A percentile compares a stretch with the other conserved stretches of the same genome.
Evolutionary conservation across 2,888 invertebrate species (phyloP).

Genomic region (Rugalucina vietnamica): DNA sequence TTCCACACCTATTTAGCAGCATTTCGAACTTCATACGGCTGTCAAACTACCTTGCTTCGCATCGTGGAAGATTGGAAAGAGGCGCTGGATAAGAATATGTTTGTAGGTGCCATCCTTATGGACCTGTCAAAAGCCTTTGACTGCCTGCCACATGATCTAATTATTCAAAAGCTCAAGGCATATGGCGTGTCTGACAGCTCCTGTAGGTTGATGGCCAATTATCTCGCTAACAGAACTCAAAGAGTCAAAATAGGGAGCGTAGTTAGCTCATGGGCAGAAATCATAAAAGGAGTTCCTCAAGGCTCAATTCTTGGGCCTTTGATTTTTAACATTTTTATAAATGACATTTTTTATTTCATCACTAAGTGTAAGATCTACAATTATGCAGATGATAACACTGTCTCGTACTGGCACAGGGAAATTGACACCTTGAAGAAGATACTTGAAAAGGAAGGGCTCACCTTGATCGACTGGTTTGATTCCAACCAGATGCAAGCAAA

Average conservation of each 20-base stretch:
- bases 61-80: neutral
- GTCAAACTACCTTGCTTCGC: slow-evolving; percentile 29
- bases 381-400: too few relatives aligned
- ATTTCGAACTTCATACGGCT: slow-evolving; percentile 16
- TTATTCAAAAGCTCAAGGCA: neutral
- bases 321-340: too few relatives aligned
- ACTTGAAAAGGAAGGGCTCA: neutral
- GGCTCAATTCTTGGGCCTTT: too few relatives aligned
- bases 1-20: slow-evolving; percentile 20
- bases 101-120: slow-evolving; percentile 1
- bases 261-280: neutral
- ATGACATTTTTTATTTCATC: too few relatives aligned
- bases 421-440: neutral
- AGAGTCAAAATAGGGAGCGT: too few relatives aligned
- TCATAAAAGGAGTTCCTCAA: neutral
- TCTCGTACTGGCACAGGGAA: neutral
- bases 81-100: neutral
- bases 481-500: neutral
- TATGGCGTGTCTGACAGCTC: neutral
- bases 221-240: neutral
- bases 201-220: neutral
- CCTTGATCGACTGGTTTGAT: neutral
- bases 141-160: neutral
- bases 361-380: too few relatives aligned
- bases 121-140: neutral